These are phyloP conservation scores for Melanchra persicariae DNA, from an alignment of 2,888 invertebrate species.

Conservation along the genomic window DNA sequence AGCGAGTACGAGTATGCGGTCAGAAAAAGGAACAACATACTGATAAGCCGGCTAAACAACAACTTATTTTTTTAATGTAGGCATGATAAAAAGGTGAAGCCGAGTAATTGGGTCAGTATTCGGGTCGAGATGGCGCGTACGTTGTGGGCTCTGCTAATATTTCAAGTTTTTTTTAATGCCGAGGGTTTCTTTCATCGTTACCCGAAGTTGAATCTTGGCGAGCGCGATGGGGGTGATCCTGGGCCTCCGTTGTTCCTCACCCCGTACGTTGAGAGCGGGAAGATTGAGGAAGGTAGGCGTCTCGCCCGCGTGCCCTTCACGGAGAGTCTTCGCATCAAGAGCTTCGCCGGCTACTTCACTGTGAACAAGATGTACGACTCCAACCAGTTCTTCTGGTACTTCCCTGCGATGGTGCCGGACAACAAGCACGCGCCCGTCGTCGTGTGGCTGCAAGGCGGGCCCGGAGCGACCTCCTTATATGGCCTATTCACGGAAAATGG, in stretches of 20 bases:
- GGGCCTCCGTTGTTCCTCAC: constrained; percentile 94
- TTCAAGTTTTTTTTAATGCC: constrained; percentile 71
- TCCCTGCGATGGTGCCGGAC: constrained; percentile 92
- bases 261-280: constrained; percentile 93
- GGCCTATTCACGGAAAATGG: constrained; percentile 97
- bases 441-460: constrained; percentile 97
- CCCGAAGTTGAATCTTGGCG: constrained; percentile 78
- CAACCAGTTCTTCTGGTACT: constrained; percentile 98
- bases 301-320: constrained; percentile 91
- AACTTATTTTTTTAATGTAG: constrained; percentile 26
- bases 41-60: constrained; percentile 55
- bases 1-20: constrained; percentile 5
- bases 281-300: constrained; percentile 92
- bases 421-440: constrained; percentile 92
- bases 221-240: constrained; percentile 80
- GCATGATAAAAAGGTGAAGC: constrained; percentile 57
- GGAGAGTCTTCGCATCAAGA: constrained; percentile 91
- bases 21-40: neutral
- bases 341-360: constrained; percentile 96
- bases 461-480: constrained; percentile 94
- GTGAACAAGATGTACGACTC: constrained; percentile 94
- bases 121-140: constrained; percentile 72
- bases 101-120: constrained; percentile 42
- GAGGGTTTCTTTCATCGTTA: constrained; percentile 81
- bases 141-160: constrained; percentile 67